Evolutionary conservation across 1,140 invertebrate species (phyloP).

Genomic region (Drosophila rhopaloa): DNA sequence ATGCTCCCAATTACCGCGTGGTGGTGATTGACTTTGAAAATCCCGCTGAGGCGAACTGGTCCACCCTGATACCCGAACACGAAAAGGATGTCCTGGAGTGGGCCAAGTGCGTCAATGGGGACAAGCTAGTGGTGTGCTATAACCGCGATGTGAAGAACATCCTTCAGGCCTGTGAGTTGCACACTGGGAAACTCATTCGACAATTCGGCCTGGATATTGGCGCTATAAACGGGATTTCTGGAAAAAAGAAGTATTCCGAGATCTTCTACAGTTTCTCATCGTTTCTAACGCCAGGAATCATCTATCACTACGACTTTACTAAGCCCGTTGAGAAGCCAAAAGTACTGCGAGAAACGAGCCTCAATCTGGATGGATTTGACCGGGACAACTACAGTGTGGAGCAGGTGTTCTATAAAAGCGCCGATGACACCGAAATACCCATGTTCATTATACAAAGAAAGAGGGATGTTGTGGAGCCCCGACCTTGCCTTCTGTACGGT

Average conservation of each 20-base stretch:
- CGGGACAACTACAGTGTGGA: slow-evolving; percentile 91
- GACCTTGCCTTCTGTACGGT: slow-evolving; percentile 95
- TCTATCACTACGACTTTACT: slow-evolving; percentile 94
- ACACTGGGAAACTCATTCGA: slow-evolving; percentile 89
- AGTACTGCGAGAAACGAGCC: slow-evolving; percentile 88
- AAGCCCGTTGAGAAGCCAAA: slow-evolving; percentile 88
- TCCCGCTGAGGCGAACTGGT: slow-evolving; percentile 92
- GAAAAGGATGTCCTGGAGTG: slow-evolving; percentile 95
- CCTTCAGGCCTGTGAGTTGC: slow-evolving; percentile 92
- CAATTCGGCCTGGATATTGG: slow-evolving; percentile 94
- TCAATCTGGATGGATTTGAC: slow-evolving; percentile 94
- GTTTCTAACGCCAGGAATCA: slow-evolving; percentile 94
- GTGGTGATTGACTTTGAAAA: slow-evolving; percentile 94
- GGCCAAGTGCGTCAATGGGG: slow-evolving; percentile 91
- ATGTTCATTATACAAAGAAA: slow-evolving; percentile 98
- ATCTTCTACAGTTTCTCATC: slow-evolving; percentile 98
- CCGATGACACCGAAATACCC: slow-evolving; percentile 97
- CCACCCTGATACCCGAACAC: slow-evolving; percentile 94
- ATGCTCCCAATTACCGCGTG: slow-evolving; percentile 95
- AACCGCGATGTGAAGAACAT: slow-evolving; percentile 97
- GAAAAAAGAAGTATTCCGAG: slow-evolving; percentile 93
- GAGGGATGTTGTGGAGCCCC: slow-evolving; percentile 86
- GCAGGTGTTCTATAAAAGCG: slow-evolving; percentile 97
- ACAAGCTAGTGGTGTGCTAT: slow-evolving; percentile 96
- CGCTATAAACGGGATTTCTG: slow-evolving; percentile 92